Conservation (phyloP, 1,140 invertebrate genomes). For the Eubasilissa regina region DNA sequence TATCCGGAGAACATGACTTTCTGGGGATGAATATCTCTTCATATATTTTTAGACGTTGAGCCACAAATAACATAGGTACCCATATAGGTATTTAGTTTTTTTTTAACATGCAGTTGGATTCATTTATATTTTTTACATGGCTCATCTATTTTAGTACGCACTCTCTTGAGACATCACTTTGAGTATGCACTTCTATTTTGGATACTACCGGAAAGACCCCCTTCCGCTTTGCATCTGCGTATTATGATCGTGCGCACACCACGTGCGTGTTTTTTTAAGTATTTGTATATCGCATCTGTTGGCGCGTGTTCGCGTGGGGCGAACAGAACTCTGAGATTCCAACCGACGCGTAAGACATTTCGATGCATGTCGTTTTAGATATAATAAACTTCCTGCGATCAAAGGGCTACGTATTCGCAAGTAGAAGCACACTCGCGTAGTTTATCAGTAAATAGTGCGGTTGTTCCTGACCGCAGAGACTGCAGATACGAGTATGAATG, state of each 20-base stretch:
- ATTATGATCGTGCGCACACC: neutral
- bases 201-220: slow-evolving; percentile 8
- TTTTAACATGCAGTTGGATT: neutral
- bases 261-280: neutral
- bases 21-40: too few relatives aligned
- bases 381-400: neutral
- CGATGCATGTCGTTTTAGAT: slow-evolving; percentile 1
- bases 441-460: too few relatives aligned
- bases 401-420: neutral
- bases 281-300: neutral
- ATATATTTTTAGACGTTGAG: too few relatives aligned
- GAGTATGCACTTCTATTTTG: slow-evolving; percentile 21
- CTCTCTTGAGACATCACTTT: neutral
- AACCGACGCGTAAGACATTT: neutral
- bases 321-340: neutral
- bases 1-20: too few relatives aligned
- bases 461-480: too few relatives aligned
- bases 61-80: too few relatives aligned
- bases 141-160: neutral
- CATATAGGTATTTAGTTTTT: too few relatives aligned
- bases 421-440: neutral
- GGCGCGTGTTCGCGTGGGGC: slow-evolving; percentile 36
- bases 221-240: slow-evolving; percentile 19
- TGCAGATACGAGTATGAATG: too few relatives aligned
- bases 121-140: neutral